phyloP scores from a whole-genome alignment of 2,113 vertebrate genomes.

The Microcebus ravelobensis region DNA sequence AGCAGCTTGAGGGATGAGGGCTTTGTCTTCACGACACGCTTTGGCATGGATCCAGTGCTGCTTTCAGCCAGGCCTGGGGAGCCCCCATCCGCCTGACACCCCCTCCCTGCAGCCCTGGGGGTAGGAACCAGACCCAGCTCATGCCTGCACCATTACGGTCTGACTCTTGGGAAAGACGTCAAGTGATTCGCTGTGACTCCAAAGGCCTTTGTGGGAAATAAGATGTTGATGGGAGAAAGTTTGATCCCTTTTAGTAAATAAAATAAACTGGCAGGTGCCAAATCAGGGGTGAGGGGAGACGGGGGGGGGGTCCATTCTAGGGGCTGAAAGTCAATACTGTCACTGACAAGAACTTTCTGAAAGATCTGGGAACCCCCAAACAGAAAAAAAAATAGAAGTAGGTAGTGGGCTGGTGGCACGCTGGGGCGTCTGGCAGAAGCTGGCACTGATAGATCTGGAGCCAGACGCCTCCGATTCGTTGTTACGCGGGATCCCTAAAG shows the following conservation, averaged over 20 bases:
- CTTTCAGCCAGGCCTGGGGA: neutral
- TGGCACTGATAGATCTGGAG: neutral
- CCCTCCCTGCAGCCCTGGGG: neutral
- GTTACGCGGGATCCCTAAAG: neutral
- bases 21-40: neutral
- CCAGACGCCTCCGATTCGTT: accelerated
- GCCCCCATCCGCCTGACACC: too few species aligned
- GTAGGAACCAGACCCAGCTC: neutral
- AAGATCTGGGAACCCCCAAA: neutral
- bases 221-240: neutral
- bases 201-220: neutral
- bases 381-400: neutral
- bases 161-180: neutral
- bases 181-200: neutral
- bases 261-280: neutral
- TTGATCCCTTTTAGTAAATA: neutral
- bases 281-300: neutral
- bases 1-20: accelerated
- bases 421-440: neutral
- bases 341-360: neutral
- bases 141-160: neutral
- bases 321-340: neutral
- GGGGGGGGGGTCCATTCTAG: neutral
- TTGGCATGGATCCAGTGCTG: accelerated
- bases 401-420: accelerated